phyloP scores from a whole-genome alignment of 2,113 vertebrate species.

The Ciconia boyciana region DNA sequence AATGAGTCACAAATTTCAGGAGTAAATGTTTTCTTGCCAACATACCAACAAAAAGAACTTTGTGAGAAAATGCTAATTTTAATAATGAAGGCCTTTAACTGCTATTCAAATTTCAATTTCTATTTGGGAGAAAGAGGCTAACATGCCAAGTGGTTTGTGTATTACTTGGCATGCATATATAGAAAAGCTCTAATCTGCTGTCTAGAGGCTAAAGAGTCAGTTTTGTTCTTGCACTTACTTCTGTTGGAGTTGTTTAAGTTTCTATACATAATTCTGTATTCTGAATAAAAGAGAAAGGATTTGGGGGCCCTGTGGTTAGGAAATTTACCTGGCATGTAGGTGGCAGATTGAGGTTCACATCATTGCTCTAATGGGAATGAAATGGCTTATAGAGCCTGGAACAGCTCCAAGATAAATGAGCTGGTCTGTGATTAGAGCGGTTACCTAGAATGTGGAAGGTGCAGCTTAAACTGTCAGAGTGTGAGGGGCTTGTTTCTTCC shows the following conservation, averaged over 20 bases:
- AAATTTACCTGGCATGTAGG: not conserved
- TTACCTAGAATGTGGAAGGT: not conserved
- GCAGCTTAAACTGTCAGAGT: not conserved
- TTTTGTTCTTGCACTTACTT: not conserved
- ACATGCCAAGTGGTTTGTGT: not conserved
- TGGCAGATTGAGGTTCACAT: slow-evolving; percentile 13
- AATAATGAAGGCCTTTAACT: not conserved
- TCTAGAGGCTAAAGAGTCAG: not conserved
- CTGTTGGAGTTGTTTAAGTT: not conserved
- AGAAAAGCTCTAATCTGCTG: not conserved
- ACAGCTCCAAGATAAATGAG: not conserved
- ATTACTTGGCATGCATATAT: not conserved
- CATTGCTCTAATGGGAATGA: not conserved
- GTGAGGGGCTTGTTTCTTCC: not conserved
- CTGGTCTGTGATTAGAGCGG: not conserved
- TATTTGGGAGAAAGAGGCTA: not conserved
- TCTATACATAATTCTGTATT: not conserved
- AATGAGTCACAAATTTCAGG: not conserved
- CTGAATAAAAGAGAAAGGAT: not conserved
- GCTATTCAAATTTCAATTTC: not conserved
- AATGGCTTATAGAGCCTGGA: not conserved
- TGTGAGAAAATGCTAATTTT: not conserved
- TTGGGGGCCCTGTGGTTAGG: not conserved
- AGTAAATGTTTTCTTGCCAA: not conserved
- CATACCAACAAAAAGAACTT: not conserved